Evolutionary conservation across 2,888 invertebrate species (phyloP), one percentile per base, ranked within the genome.

Genomic region (Acanthosepion esculentum): DNA sequence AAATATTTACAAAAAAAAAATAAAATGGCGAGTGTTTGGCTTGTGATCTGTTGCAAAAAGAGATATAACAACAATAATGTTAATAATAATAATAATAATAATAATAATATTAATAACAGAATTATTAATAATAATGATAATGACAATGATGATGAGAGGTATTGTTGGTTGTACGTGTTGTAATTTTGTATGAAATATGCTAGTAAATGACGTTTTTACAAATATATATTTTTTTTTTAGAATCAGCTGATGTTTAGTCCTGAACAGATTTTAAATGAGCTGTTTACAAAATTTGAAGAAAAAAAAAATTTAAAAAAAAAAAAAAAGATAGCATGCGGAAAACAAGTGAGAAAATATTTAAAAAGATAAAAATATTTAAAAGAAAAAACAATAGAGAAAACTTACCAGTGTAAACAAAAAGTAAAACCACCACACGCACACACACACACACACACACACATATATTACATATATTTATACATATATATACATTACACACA

Each of bases 21-120:
- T 78, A 15, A 78, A 78, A n/a, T 78, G n/a, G n/a, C n/a, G n/a
- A 78, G 78, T 78, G 78, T 78, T 78, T n/a, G 78, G 78, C n/a
- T 78, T 78, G n/a, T 78, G 78, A 33, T 78, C 12, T 78, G 78
- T 78, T 78, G n/a, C 78, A 78, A n/a, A 78, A n/a, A 78, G n/a
- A n/a, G 26, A 26, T 3, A 64, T 59, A 26, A 20, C 20, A 59
- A 20, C 20, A 20, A 6, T 26, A 64, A 23, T 64, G 29, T 29
- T 64, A 64, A 64, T 64, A 64, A 23, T 64, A 64, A 64, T 64
- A 64, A 64, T 64, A 26, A 64, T 64, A 29, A 78, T 29, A 26
- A 78, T 78, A 78, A 78, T 29, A 8, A 78, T 29, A 6, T n/a
- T 78, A n/a, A 29, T 78, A 5, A n/a, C 26, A 29, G 26, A 29